Percentiles rank a stretch among this genome's conserved stretches.
These are phyloP conservation scores for Crotophaga sulcirostris DNA, from an alignment of 2,113 vertebrate genomes.

Conservation along the genomic window DNA sequence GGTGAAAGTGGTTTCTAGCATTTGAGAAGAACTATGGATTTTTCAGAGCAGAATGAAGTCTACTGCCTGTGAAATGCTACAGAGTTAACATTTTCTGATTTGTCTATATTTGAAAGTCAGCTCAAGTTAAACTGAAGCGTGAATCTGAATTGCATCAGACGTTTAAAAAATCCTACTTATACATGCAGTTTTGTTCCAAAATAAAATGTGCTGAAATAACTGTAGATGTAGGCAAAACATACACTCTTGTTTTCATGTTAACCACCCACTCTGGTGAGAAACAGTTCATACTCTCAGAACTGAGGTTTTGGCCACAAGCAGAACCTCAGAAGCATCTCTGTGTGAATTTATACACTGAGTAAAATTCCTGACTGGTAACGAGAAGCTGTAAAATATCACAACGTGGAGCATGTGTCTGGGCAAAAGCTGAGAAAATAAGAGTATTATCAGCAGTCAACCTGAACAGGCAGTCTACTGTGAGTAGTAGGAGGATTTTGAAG, in stretches of 20 bases:
- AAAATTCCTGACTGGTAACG: neutral
- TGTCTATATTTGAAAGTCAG: neutral
- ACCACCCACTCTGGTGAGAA: neutral
- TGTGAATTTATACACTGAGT: neutral
- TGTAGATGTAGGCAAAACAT: neutral
- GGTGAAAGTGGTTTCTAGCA: neutral
- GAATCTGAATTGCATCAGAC: neutral
- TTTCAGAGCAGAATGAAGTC: neutral
- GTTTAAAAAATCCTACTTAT: neutral
- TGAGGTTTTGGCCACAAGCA: neutral
- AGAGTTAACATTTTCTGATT: neutral
- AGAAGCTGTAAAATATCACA: neutral
- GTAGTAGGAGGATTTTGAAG: neutral
- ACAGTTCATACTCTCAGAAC: neutral
- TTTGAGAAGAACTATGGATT: neutral
- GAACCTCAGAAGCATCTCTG: neutral
- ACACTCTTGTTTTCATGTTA: neutral
- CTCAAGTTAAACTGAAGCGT: neutral
- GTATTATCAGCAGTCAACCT: neutral
- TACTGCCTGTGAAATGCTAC: neutral
- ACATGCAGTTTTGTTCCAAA: neutral
- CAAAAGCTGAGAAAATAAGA: neutral
- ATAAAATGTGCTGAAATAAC: neutral
- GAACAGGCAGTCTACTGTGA: neutral
- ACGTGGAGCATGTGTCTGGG: neutral